These are phyloP conservation scores for Hyaena hyaena DNA, from an alignment of 2,113 vertebrate species.

Conservation along the genomic window DNA sequence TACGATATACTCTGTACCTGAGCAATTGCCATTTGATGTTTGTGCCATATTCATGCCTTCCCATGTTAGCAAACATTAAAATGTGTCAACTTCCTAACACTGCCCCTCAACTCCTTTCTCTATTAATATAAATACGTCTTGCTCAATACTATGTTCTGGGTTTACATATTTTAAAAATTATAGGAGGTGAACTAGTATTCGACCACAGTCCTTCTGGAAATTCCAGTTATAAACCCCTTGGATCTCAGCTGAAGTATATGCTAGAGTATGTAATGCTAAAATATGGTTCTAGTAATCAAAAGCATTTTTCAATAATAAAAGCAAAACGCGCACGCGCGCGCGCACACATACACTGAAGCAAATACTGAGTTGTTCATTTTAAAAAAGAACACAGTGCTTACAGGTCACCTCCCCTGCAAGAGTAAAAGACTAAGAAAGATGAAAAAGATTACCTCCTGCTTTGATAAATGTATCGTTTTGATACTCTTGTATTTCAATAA, in stretches of 20 bases:
- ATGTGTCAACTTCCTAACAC: slow-evolving; percentile 5
- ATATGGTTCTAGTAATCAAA: not conserved
- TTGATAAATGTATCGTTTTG: slow-evolving; percentile 38
- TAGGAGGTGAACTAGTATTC: not conserved
- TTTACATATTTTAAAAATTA: not conserved
- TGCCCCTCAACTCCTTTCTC: not conserved
- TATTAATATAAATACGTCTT: not conserved
- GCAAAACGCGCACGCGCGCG: not conserved
- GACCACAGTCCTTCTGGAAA: not conserved
- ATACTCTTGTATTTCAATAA: slow-evolving; percentile 47
- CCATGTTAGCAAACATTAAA: slow-evolving; percentile 19
- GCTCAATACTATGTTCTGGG: not conserved
- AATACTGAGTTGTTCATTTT: slow-evolving; percentile 24
- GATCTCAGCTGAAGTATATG: slow-evolving; percentile 8
- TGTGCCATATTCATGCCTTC: not conserved
- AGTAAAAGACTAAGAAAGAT: slow-evolving; percentile 9
- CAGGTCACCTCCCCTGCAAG: not conserved
- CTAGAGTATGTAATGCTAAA: slow-evolving; percentile 7
- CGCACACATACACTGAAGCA: not conserved
- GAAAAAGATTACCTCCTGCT: slow-evolving; percentile 48
- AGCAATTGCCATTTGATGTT: not conserved
- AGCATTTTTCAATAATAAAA: slow-evolving; percentile 35
- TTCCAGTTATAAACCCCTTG: not conserved
- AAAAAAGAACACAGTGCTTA: slow-evolving; percentile 24
- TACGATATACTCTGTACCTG: not conserved